phyloP scores from a whole-genome alignment of 2,113 vertebrate genomes.

The Recurvirostra avosetta region DNA sequence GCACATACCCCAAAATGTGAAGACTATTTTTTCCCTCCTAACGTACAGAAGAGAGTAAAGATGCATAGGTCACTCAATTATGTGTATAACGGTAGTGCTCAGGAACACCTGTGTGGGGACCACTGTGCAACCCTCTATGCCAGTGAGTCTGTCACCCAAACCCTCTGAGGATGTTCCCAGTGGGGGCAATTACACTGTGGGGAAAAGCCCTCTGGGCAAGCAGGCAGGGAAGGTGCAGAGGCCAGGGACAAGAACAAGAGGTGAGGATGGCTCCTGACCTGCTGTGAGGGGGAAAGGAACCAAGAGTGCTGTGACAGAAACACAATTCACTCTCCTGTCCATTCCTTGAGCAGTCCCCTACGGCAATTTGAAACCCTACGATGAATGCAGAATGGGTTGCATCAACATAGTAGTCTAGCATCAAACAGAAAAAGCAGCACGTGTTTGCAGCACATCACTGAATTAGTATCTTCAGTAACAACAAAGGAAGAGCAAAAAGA shows the following conservation, averaged over 20 bases:
- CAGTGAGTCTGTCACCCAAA: not conserved
- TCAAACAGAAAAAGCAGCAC: not conserved
- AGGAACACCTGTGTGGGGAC: not conserved
- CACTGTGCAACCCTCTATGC: not conserved
- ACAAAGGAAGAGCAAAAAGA: not conserved
- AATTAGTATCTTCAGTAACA: not conserved
- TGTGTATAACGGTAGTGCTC: not conserved
- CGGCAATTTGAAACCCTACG: not conserved
- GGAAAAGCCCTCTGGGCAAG: not conserved
- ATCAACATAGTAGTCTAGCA: not conserved
- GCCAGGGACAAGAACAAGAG: not conserved
- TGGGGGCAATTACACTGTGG: not conserved
- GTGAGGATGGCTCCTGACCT: not conserved
- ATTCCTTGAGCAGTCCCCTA: not conserved
- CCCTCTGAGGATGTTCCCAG: not conserved
- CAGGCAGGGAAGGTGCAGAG: not conserved
- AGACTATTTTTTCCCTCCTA: not conserved
- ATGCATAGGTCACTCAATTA: not conserved
- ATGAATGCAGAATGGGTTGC: not conserved
- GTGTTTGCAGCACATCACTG: not conserved
- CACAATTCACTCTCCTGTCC: not conserved
- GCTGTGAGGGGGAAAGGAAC: not conserved
- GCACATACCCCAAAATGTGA: not conserved
- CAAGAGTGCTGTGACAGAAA: not conserved
- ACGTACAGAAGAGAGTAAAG: not conserved